These are phyloP conservation scores for Periplaneta americana DNA, from an alignment of 1,140 invertebrate species.

Conservation along the genomic window DNA sequence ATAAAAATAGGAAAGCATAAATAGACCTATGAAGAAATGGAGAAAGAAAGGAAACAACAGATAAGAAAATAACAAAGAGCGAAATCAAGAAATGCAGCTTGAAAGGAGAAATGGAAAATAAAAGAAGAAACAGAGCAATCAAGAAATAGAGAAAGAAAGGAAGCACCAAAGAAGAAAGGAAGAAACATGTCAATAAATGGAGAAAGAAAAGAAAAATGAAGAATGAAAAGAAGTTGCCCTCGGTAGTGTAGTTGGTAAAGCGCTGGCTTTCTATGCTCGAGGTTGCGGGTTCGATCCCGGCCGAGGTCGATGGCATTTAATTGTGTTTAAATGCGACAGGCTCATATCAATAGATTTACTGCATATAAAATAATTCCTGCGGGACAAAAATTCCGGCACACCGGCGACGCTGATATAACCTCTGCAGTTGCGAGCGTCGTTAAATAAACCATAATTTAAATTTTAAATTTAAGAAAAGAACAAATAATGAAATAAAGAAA, in stretches of 20 bases:
- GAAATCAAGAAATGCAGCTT: neutral
- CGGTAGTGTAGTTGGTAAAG: too few relatives aligned
- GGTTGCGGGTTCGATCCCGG: too few relatives aligned
- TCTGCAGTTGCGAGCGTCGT: too few relatives aligned
- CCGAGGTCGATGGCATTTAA: too few relatives aligned
- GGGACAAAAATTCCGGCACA: too few relatives aligned
- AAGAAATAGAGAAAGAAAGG: neutral
- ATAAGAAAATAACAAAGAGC: neutral
- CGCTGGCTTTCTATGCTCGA: too few relatives aligned
- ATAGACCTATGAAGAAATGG: neutral
- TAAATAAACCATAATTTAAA: too few relatives aligned
- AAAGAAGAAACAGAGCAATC: neutral
- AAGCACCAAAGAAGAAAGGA: neutral
- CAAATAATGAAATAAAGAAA: neutral
- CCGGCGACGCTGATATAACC: too few relatives aligned
- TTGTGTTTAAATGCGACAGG: too few relatives aligned
- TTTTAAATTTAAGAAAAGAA: neutral
- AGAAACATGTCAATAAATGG: neutral
- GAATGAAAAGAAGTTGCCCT: too few relatives aligned
- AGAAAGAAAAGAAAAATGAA: neutral
- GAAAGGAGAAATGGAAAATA: neutral
- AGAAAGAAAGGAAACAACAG: neutral
- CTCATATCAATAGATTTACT: too few relatives aligned
- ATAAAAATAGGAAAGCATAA: neutral
- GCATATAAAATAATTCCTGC: too few relatives aligned